Conservation (phyloP, 2,797 vertebrate species). For the Uromys caudimaculatus region DNA sequence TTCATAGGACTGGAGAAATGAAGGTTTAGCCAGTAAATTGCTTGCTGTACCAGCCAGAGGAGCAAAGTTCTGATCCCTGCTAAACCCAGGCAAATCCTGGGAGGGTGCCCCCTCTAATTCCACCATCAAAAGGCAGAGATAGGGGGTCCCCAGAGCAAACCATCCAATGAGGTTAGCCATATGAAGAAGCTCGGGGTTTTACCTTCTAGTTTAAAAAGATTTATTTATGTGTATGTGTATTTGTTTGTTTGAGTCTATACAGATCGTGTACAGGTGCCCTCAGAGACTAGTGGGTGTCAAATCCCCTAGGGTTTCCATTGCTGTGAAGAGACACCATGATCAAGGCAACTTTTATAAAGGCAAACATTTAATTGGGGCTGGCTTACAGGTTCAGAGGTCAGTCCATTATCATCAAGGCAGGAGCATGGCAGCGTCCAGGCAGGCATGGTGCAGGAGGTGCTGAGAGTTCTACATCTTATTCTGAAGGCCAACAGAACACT, state of each 20-base stretch:
- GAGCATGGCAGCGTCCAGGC: background rate
- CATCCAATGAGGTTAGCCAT: background rate
- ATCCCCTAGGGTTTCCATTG: background rate
- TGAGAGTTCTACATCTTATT: background rate
- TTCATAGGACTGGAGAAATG: background rate
- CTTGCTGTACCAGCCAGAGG: background rate
- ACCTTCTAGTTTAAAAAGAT: background rate
- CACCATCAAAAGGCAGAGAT: background rate
- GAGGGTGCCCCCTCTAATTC: background rate
- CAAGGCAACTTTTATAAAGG: background rate
- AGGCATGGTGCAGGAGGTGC: background rate
- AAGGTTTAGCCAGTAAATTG: background rate
- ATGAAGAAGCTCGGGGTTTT: background rate
- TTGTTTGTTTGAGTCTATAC: background rate
- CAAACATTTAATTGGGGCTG: background rate
- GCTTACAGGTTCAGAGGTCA: background rate
- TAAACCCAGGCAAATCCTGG: background rate
- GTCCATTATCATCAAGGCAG: background rate
- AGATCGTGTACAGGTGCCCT: background rate
- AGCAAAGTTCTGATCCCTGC: background rate
- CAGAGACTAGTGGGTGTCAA: background rate
- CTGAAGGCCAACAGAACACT: background rate
- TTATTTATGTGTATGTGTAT: background rate
- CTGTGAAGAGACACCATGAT: background rate
- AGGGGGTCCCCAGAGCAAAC: background rate